Evolutionary conservation across 2,113 vertebrate genomes (phyloP).

Genomic region (Pseudopodoces humilis): DNA sequence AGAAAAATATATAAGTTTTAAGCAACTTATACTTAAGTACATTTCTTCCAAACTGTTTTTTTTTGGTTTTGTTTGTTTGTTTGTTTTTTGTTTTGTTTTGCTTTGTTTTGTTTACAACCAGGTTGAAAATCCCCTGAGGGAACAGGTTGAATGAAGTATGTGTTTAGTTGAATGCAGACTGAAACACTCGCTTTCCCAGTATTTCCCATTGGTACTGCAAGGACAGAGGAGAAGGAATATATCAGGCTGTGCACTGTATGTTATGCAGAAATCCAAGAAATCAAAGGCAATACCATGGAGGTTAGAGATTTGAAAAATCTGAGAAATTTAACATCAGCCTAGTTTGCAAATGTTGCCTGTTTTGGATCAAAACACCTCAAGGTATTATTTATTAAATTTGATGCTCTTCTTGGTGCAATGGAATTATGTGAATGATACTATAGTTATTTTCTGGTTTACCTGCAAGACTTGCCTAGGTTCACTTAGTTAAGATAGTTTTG

Average conservation of each 20-base stretch:
- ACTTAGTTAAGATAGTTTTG: neutral
- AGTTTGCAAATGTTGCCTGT: neutral
- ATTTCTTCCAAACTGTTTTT: neutral
- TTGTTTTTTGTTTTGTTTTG: no score
- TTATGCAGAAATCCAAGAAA: neutral
- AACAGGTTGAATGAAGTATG: neutral
- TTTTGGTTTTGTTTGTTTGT: neutral
- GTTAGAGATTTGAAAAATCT: neutral
- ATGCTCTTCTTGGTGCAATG: fast-evolving
- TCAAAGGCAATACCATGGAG: neutral
- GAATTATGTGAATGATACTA: neutral
- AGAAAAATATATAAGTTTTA: neutral
- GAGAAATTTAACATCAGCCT: neutral
- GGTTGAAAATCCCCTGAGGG: neutral
- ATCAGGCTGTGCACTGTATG: neutral
- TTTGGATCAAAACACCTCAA: neutral
- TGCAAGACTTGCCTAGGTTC: neutral
- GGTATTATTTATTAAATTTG: neutral
- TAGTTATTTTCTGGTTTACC: neutral
- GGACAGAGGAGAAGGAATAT: neutral
- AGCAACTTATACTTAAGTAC: neutral
- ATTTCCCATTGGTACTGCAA: neutral
- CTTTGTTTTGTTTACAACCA: neutral
- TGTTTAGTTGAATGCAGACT: neutral
- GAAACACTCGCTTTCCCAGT: neutral